Percentiles rank a stretch among this genome's conserved stretches.
Conservation (phyloP, 2,797 vertebrate species). For the Xenopus petersii region DNA sequence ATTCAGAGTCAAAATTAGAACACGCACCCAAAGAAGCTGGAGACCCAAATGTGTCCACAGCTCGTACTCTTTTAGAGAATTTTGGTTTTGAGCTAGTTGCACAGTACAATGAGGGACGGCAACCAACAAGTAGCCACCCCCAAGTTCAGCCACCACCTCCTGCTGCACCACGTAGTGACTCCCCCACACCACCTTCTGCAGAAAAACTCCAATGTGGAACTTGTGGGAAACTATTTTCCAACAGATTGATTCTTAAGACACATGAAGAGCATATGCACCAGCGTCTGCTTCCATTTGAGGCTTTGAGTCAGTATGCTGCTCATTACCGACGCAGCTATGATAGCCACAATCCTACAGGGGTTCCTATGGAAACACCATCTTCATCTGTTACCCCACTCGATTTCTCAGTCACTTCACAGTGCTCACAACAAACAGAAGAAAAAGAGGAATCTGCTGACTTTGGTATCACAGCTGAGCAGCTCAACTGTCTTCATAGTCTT, state of each 20-base stretch:
- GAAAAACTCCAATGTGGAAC: constrained; percentile 63
- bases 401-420: constrained; percentile 44
- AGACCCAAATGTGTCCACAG: constrained; percentile 58
- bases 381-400: constrained; percentile 41
- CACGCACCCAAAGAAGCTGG: constrained; percentile 43
- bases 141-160: constrained; percentile 54
- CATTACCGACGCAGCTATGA: constrained; percentile 67
- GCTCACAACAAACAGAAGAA: constrained; percentile 41
- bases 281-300: constrained; percentile 65
- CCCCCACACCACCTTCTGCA: constrained; percentile 24
- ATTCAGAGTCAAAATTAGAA: constrained; percentile 13
- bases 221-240: constrained; percentile 67
- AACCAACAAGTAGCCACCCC: constrained; percentile 43
- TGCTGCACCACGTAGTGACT: constrained; percentile 33
- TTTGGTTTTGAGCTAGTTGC: constrained; percentile 67
- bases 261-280: constrained; percentile 65
- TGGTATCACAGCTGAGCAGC: constrained; percentile 34
- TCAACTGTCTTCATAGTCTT: constrained; percentile 38
- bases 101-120: constrained; percentile 67
- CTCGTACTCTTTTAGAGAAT: constrained; percentile 65
- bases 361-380: not conserved
- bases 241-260: constrained; percentile 67
- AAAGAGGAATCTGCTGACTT: constrained; percentile 24
- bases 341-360: constrained; percentile 57
- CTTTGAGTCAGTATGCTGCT: constrained; percentile 61